These are phyloP conservation scores for Ceratosolen fusciceps DNA, from an alignment of 1,140 invertebrate species.

Conservation along the genomic window DNA sequence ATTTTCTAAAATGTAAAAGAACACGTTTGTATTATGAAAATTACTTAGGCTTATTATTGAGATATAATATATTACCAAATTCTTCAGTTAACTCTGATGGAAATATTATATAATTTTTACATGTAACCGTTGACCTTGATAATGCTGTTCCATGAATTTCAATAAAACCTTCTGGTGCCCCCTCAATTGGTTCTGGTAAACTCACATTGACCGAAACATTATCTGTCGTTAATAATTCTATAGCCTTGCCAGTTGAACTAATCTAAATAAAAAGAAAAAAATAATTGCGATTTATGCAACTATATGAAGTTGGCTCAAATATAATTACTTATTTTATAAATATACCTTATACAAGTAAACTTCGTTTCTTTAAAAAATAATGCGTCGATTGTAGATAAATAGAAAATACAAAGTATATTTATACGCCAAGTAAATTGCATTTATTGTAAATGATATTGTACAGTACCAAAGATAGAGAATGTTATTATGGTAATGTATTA, in stretches of 20 bases:
- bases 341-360: too few relatives aligned
- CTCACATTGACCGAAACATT: conserved; percentile 58
- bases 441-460: too few relatives aligned
- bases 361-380: too few relatives aligned
- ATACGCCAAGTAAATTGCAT: too few relatives aligned
- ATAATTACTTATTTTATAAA: too few relatives aligned
- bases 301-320: too few relatives aligned
- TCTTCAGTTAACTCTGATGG: conserved; percentile 51
- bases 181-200: conserved; percentile 56
- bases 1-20: conserved; percentile 54
- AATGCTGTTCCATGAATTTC: conserved; percentile 62
- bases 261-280: conserved; percentile 53
- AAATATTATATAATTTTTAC: conserved; percentile 55
- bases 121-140: conserved; percentile 61
- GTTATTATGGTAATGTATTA: too few relatives aligned
- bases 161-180: conserved; percentile 57
- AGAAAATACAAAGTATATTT: too few relatives aligned
- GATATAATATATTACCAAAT: conserved; percentile 58
- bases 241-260: conserved; percentile 55
- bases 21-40: neutral
- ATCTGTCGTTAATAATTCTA: conserved; percentile 63
- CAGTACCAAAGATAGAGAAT: too few relatives aligned
- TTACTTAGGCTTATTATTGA: neutral
- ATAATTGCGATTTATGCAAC: too few relatives aligned
- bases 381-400: too few relatives aligned